phyloP scores from a whole-genome alignment of 2,113 vertebrate species.

The Pseudois nayaur region DNA sequence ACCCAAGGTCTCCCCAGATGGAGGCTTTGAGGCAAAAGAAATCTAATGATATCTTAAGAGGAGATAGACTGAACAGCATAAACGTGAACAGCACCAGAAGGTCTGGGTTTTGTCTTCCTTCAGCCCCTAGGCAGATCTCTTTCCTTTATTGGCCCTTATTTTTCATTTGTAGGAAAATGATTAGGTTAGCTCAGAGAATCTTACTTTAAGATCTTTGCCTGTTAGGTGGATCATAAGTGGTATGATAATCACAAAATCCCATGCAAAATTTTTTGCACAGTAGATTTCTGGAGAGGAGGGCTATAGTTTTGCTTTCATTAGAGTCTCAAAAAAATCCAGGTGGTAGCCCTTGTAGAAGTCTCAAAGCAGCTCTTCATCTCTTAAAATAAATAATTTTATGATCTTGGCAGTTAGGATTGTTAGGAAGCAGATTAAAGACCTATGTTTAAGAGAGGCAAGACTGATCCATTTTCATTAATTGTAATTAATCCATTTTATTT shows the following conservation, averaged over 20 bases:
- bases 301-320: not conserved
- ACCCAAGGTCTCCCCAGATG: not conserved
- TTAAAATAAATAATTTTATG: not conserved
- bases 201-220: conserved; percentile 8
- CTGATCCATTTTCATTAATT: not conserved
- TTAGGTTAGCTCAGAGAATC: not conserved
- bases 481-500: not conserved
- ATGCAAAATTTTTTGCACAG: not conserved
- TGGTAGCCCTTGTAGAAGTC: not conserved
- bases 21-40: not conserved
- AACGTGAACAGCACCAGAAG: not conserved
- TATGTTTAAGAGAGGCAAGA: not conserved
- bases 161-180: not conserved
- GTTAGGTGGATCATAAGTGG: not conserved
- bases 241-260: not conserved
- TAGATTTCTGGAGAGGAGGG: not conserved
- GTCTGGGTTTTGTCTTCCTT: not conserved
- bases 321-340: not conserved
- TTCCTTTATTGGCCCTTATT: not conserved
- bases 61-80: not conserved
- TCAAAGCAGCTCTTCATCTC: not conserved
- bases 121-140: not conserved
- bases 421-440: conserved; percentile 2
- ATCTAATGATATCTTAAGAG: not conserved
- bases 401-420: not conserved